Base-by-base conservation (phyloP, 2,113 vertebrate species). In the Pterocles orientalis region DNA sequence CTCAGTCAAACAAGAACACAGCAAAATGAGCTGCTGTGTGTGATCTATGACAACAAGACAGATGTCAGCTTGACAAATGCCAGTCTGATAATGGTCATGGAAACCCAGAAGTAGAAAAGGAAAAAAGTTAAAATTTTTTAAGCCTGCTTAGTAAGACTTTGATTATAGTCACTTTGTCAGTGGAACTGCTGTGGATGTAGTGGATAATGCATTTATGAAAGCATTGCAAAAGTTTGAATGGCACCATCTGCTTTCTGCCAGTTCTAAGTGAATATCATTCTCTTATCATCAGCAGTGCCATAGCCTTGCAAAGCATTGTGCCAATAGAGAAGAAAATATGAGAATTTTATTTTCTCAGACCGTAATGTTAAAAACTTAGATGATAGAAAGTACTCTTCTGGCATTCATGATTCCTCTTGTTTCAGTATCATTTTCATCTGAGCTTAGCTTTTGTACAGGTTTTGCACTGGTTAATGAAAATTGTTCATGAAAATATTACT, bases 401-500 rank as follows among this genome's bases (percentile, higher is more conserved):
- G 76, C 51, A 92, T 2, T 80, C 5, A 1, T 29, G 26, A 82
- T 70, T 25, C 23, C 11, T 86, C n/a, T 80, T 61, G 23, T 77
- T 93, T 95, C 47, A 43, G 86, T 79, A 29, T 45, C 6, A 24
- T 57, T 64, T 90, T 57, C 33, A 39, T 85, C 33, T 85, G 54
- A 70, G 26, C 66, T 87, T 83, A 87, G 54, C 14, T 93, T 88
- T 87, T 80, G 14, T 50, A 73, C 25, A 61, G 18, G 28, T 16
- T 62, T n/a, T 81, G 47, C 51, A 50, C 19, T 36, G 15, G 62
- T 85, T 92, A 83, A 92, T 92, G 75, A 88, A 94, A 94, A 82
- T 69, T 70, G 54, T 47, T 88, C 62, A 80, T 82, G 84, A 86
- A 94, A 94, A 88, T 86, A 72, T 26, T 86, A 71, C 65, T 93